Evolutionary conservation across 2,888 invertebrate species (phyloP).

Genomic region (Pyrrhia umbra): DNA sequence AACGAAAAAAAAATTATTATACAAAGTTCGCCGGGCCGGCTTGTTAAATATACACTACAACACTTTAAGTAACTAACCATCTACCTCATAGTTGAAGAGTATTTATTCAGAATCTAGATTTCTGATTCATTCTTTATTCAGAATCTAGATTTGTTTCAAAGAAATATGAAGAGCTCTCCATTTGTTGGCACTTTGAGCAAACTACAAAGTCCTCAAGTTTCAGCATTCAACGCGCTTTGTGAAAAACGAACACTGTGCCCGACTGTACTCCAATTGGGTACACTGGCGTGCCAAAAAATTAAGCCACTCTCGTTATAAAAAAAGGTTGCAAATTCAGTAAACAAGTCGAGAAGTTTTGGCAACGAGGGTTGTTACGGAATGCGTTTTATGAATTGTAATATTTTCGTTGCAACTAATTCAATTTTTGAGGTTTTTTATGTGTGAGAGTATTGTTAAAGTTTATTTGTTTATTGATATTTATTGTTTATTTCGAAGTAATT

Average conservation of each 20-base stretch:
- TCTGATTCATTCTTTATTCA: no score
- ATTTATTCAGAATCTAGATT: neutral
- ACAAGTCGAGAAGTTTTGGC: constrained; percentile 40
- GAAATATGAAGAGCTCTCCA: neutral
- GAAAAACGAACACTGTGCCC: constrained; percentile 26
- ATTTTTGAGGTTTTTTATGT: neutral
- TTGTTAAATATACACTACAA: no score
- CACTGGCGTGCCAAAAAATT: constrained; percentile 54
- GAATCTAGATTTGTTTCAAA: neutral
- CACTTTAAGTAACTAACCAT: no score
- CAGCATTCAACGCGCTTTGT: constrained; percentile 20
- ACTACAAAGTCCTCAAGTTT: constrained; percentile 32
- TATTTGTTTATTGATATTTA: neutral
- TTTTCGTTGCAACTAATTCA: constrained; percentile 19
- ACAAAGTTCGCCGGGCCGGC: no score
- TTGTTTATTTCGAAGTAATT: neutral
- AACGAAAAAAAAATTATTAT: no score
- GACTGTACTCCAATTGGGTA: constrained; percentile 33
- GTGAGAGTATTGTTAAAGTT: neutral
- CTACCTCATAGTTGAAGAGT: no score
- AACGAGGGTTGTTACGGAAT: constrained; percentile 24
- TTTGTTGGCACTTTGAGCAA: constrained; percentile 8
- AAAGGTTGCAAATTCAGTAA: constrained; percentile 38
- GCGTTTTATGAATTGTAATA: constrained; percentile 5
- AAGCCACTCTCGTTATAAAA: constrained; percentile 26